Conservation (phyloP, 2,113 vertebrate genomes). For the Clarias magur region DNA sequence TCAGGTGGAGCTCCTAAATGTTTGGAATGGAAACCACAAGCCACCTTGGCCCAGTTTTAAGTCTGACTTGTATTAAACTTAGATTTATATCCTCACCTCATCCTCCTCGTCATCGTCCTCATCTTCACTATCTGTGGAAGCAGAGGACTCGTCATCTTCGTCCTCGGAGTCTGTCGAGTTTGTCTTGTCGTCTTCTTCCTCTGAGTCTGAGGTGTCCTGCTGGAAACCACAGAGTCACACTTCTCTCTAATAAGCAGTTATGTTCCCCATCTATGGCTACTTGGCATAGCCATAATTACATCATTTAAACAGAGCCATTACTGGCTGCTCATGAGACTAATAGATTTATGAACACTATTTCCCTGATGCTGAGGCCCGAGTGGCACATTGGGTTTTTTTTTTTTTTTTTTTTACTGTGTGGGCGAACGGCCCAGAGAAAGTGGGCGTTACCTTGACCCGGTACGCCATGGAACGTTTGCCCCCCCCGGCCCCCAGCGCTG, state of each 20-base stretch:
- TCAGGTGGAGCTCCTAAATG: background rate
- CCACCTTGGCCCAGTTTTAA: background rate
- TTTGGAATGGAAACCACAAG: background rate
- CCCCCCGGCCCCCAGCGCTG: constrained; percentile 60
- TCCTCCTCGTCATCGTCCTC: constrained; percentile 66
- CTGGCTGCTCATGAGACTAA: background rate
- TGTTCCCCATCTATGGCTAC: background rate
- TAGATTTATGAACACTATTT: constrained; percentile 8
- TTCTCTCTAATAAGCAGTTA: constrained; percentile 42
- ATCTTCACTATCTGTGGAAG: constrained; percentile 68
- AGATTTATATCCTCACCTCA: constrained; percentile 50
- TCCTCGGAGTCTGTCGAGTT: constrained; percentile 71
- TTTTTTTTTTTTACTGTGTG: constrained; percentile 13
- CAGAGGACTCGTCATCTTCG: constrained; percentile 73
- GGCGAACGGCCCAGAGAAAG: constrained; percentile 43
- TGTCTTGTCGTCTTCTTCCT: constrained; percentile 71
- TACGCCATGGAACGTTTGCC: constrained; percentile 77
- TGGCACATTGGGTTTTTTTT: background rate
- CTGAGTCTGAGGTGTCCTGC: constrained; percentile 74
- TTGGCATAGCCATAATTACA: background rate
- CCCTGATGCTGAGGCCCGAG: background rate
- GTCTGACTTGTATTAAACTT: too few species aligned
- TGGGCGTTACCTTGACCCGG: constrained; percentile 71
- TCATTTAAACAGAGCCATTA: background rate
- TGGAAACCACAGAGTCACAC: constrained; percentile 56